Evolutionary conservation across 2,888 invertebrate species (phyloP), one percentile per base, ranked within the genome.

Genomic region (Ormyrus nitidulus): DNA sequence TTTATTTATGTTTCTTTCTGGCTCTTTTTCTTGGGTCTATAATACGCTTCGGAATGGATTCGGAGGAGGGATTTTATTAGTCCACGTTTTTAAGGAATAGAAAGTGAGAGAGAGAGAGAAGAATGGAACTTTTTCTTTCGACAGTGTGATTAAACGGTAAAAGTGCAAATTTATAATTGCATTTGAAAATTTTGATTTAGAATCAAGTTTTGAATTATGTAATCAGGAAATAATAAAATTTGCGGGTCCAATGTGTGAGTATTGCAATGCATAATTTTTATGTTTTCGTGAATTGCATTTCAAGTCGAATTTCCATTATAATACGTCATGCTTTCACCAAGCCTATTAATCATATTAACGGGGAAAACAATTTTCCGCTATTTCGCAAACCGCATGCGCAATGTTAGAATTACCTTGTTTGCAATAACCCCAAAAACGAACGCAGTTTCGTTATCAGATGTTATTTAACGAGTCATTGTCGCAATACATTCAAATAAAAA

Each of bases 271-370:
- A 5, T 2, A 61, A 61, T 68, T 62, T 61, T 59, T 13, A 6
- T 49, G 10, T 64, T 71, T 34, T 59, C 34, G 19, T 10, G 74
- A 65, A 74, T 44, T 49, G 48, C 46, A 44, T 53, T 53, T 46
- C 44, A 34, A 71, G 11, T 44, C 53, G 11, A 53, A 56, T 6
- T 13, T 75, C 53, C n/a, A 46, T 68, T 61, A 75, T 58, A 44
- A 11, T 46, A 44, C 58, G 56, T 66, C 66, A 19, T 71, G 71
- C 71, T 77, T 77, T 77, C 77, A 66, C 77, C 10, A 0, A 13
- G 44, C n/a, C 49, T 44, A 58, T 34, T 49, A 68, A 73, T 78
- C 62, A 59, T 72, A n/a, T 61, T 46, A n/a, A 78, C 49, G 48
- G 46, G 51, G n/a, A 44, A 62, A 48, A 53, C 53, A 19, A 59